A percentile compares a stretch with the other conserved stretches of the same genome.
Evolutionary conservation across 2,888 invertebrate genomes (phyloP).

Genomic region (Spisula subtruncata): DNA sequence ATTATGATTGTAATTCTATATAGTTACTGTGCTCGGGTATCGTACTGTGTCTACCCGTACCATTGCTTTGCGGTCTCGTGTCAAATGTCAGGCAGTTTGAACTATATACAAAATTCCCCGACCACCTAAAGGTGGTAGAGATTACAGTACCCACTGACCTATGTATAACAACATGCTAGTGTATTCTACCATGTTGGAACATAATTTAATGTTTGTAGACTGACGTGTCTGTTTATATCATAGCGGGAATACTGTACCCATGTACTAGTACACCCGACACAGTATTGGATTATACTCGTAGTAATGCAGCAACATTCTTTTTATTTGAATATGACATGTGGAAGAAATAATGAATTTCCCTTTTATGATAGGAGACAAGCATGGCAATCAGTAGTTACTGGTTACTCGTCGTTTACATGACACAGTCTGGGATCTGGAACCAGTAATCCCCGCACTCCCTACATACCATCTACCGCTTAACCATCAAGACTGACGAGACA

Average conservation of each 20-base stretch:
- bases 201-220: too few species aligned
- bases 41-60: not conserved
- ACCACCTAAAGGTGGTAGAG: not conserved
- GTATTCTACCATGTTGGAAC: too few species aligned
- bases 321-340: too few species aligned
- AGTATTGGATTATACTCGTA: too few species aligned
- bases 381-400: not conserved
- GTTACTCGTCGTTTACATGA: not conserved
- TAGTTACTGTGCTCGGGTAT: not conserved
- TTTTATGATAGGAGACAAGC: too few species aligned
- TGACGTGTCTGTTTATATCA: too few species aligned
- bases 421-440: not conserved
- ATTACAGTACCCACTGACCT: not conserved
- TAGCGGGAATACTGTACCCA: too few species aligned
- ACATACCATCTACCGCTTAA: not conserved
- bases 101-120: not conserved
- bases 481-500: not conserved
- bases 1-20: not conserved
- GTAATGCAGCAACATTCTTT: too few species aligned
- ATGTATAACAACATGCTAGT: not conserved
- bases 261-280: too few species aligned
- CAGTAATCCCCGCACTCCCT: not conserved
- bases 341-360: too few species aligned
- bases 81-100: conserved; percentile 13
- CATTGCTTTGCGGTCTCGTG: not conserved